phyloP scores from a whole-genome alignment of 2,797 vertebrate species.

The Bovichtus diacanthus region DNA sequence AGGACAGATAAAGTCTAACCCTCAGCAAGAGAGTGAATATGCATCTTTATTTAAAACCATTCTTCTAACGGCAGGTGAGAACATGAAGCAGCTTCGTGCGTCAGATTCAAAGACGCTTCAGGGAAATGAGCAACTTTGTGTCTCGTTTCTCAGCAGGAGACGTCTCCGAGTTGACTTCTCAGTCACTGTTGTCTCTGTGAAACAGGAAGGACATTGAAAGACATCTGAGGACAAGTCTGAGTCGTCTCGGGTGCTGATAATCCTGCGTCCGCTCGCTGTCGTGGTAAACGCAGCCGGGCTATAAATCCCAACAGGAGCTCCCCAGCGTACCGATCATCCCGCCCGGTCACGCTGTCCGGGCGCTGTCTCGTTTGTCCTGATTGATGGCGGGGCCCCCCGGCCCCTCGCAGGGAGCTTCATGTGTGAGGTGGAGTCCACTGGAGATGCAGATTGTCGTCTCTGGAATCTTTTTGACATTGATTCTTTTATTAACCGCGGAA shows the following conservation, averaged over 20 bases:
- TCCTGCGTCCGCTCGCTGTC: conserved; percentile 11
- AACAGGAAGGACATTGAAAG: not conserved
- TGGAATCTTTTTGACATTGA: not conserved
- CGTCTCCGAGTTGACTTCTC: not conserved
- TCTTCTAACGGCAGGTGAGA: conserved; percentile 2
- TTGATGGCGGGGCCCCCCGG: conserved; percentile 65
- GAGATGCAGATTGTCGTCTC: not conserved
- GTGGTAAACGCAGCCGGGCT: not conserved
- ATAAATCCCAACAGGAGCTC: conserved; percentile 54
- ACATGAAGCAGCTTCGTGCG: not conserved
- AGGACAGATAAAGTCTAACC: not conserved
- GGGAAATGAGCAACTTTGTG: conserved; percentile 31
- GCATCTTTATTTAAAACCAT: not conserved
- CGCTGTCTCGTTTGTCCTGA: conserved; percentile 60
- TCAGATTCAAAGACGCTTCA: conserved; percentile 22
- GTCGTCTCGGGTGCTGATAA: not conserved
- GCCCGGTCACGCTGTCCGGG: conserved; percentile 49
- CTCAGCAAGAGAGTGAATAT: not conserved
- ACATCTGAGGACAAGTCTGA: not conserved
- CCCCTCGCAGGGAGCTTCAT: conserved; percentile 41
- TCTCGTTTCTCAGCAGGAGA: conserved; percentile 9
- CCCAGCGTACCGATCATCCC: conserved; percentile 8
- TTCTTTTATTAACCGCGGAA: not conserved
- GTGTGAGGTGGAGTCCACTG: not conserved
- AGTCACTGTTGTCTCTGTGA: not conserved